Conservation (phyloP, 2,888 invertebrate genomes). For the Ochropleura plecta region DNA sequence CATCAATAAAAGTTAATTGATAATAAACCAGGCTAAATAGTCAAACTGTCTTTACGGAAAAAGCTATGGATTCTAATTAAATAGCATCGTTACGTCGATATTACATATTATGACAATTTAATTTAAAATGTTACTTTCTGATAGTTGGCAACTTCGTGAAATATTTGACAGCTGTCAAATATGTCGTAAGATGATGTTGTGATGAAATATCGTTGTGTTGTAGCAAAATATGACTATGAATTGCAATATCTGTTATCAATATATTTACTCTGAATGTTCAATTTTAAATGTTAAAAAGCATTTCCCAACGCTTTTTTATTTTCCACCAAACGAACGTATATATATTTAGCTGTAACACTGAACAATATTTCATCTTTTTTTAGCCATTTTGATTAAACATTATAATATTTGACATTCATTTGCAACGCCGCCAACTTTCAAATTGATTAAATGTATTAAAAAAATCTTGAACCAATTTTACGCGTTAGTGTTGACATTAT, state of each 20-base stretch:
- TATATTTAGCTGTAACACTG: neutral
- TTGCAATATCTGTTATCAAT: neutral
- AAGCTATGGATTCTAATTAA: slow-evolving; percentile 46
- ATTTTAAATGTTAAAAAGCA: neutral
- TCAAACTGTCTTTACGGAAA: slow-evolving; percentile 27
- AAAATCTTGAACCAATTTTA: slow-evolving; percentile 41
- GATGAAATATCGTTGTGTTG: neutral
- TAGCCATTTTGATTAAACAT: neutral
- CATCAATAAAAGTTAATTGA: slow-evolving; percentile 61
- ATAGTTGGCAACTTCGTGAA: neutral
- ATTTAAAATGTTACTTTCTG: neutral
- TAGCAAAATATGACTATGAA: neutral
- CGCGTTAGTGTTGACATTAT: slow-evolving; percentile 65
- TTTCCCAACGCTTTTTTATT: neutral
- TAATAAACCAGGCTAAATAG: slow-evolving; percentile 53
- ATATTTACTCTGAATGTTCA: neutral
- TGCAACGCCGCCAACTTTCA: neutral
- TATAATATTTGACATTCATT: neutral
- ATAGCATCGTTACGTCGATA: slow-evolving; percentile 27
- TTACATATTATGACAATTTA: slow-evolving; percentile 13
- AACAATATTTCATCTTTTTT: neutral
- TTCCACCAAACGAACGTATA: neutral
- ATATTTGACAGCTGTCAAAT: neutral
- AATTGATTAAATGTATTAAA: slow-evolving; percentile 4
- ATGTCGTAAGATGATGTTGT: neutral